Conservation (phyloP, 2,888 invertebrate genomes). For the Alcis repandata region DNA sequence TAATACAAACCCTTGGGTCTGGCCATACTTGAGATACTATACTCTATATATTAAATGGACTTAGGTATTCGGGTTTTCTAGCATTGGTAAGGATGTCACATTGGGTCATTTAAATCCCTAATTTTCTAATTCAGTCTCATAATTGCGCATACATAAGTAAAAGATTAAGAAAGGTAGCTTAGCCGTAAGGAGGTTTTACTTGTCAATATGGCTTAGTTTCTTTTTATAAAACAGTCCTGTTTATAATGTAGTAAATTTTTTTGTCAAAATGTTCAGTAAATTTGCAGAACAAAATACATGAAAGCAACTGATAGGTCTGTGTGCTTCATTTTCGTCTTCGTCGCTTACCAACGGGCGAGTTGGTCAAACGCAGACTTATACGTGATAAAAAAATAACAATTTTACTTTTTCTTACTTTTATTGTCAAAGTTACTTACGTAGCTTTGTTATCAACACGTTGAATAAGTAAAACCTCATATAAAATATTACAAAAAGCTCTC, state of each 20-base stretch:
- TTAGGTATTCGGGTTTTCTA: constrained; percentile 48
- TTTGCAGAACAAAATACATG: too few relatives aligned
- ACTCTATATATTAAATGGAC: constrained; percentile 46
- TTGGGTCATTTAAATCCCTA: constrained; percentile 67
- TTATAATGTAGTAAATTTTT: too few relatives aligned
- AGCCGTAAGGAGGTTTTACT: constrained; percentile 38
- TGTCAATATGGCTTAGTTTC: neutral
- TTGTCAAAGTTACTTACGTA: neutral
- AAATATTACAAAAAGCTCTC: constrained; percentile 33
- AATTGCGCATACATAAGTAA: constrained; percentile 80
- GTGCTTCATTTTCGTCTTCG: too few relatives aligned
- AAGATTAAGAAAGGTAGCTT: constrained; percentile 55
- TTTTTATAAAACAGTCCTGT: neutral
- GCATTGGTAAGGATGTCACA: constrained; percentile 56
- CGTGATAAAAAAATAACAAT: constrained; percentile 2
- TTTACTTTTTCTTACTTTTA: neutral
- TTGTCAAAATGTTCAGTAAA: too few relatives aligned
- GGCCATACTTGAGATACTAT: neutral
- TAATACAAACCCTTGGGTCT: neutral
- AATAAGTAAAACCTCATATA: constrained; percentile 25
- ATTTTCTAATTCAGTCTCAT: constrained; percentile 83
- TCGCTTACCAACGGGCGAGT: too few relatives aligned
- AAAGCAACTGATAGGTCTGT: too few relatives aligned
- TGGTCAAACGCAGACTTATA: too few relatives aligned
- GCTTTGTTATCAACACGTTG: constrained; percentile 4